Evolutionary conservation across 2,113 vertebrate species (phyloP), one percentile per base, ranked within the genome.

Genomic region (Muscicapa adusta): DNA sequence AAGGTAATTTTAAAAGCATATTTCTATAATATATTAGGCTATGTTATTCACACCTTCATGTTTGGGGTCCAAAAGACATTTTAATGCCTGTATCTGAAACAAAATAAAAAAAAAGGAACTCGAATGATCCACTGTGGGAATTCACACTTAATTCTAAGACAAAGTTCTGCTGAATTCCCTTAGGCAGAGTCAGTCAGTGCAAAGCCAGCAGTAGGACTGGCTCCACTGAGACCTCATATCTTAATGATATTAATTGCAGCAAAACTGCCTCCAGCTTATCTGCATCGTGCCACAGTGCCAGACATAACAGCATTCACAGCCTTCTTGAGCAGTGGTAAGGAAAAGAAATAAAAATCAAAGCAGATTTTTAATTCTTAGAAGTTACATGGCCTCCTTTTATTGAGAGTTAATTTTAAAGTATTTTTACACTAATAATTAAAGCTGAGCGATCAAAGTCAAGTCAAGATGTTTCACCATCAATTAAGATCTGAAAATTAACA

Each of bases 221-320:
- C 42, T 88, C 85, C 75, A 66, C 74, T 12, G 77, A 79, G 89
- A 89, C 81, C 33, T 70, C 1, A 0, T 92, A 91, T 91, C 88
- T 96, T 70, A 66, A 91, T 43, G 57, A 82, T 80, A 94, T 94
- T 93, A 96, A 96, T 88, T 90, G 85, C 67, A 88, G 67, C 68
- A 91, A 82, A 43, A 58, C 11, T 54, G 58, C 85, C 93, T 95
- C 38, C 63, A 80, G 87, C 75, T 91, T 89, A 89, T 87, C 91
- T 91, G 22, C 74, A 56, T 43, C 1, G 0, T 80, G 61, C 66
- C 91, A 70, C 71, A 61, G 77, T 14, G 62, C 77, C 76, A 78
- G 57, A 50, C 25, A 42, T 23, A 75, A 65, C 17, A 84, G 58
- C 48, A 58, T 14, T 72, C 53, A 68, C 17, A 43, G 71, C 66